Base-by-base conservation (phyloP, 2,113 vertebrate species). In the Sardina pilchardus region DNA sequence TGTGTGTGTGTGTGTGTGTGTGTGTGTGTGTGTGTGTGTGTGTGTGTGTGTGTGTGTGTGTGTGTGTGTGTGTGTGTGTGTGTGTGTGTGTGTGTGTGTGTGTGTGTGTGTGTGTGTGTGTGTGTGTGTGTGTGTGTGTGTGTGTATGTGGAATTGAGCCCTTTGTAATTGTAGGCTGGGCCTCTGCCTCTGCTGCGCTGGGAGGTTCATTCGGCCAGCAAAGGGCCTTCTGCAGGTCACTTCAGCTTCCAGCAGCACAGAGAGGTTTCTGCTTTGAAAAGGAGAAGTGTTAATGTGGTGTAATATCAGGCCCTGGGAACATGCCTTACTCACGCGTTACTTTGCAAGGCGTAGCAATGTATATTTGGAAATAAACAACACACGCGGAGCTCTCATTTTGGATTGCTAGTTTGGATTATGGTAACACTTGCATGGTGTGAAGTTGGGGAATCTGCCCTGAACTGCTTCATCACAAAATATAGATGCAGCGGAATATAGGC, bases 1-100 rank as follows among this genome's bases (percentile, higher is more conserved):
- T 82, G 84, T 50, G 75, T 53, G 53, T 80, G 47, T 42, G 30
- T 78, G 42, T 45, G n/a, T n/a, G n/a, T n/a, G n/a, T n/a, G n/a
- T n/a, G n/a, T n/a, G n/a, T n/a, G n/a, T n/a, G n/a, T n/a, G 6
- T 81, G 75, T 84, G 83, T 50, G 81, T 83, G 83, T 34, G 42
- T 75, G 56, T 82, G 84, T 50, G 75, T 53, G 53, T 80, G 47
- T 42, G 30, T n/a, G 6, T 81, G 75, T 84, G 83, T 50, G 81
- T 83, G 83, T 34, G 42, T 75, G 56, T 82, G 84, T 50, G 75
- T 53, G 53, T 80, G 47, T 42, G 30, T n/a, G 6, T 81, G 75
- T 84, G 83, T 50, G 81, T 83, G 83, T 34, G 42, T 75, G 56
- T 82, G 84, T 50, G 75, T 53, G 53, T 80, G 47, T 42, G 30